Evolutionary conservation across 2,797 vertebrate species (phyloP).

Genomic region (Podarcis lilfordi): DNA sequence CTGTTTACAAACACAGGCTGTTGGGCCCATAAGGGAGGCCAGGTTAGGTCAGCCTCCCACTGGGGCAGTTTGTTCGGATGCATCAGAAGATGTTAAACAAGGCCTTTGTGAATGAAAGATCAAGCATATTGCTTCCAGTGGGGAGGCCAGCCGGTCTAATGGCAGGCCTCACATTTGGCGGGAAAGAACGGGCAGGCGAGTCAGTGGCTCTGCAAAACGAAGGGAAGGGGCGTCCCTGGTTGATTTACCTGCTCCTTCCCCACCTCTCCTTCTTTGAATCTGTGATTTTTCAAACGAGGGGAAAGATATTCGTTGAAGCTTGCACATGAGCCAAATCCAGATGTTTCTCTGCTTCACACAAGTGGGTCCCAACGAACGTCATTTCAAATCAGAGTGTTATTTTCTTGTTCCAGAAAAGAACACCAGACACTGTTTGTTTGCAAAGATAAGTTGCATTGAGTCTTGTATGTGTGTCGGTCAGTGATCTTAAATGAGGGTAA

Average conservation of each 20-base stretch:
- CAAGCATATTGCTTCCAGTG: constrained; percentile 78
- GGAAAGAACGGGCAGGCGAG: constrained; percentile 59
- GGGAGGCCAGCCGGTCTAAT: constrained; percentile 73
- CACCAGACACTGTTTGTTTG: background rate
- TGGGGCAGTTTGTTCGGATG: constrained; percentile 79
- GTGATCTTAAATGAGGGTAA: no score
- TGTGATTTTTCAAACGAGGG: background rate
- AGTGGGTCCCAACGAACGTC: background rate
- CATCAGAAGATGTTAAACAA: constrained; percentile 77
- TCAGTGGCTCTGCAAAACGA: accelerated
- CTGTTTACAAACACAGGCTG: constrained; percentile 86
- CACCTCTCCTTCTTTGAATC: background rate
- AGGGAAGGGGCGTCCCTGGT: accelerated
- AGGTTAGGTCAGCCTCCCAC: constrained; percentile 77
- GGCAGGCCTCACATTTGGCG: constrained; percentile 42
- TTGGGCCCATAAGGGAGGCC: constrained; percentile 70
- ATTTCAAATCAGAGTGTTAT: background rate
- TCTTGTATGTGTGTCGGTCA: no score
- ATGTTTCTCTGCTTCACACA: accelerated
- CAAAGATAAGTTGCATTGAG: no score
- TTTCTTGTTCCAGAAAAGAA: background rate
- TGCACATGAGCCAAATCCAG: background rate
- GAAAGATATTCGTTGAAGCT: background rate
- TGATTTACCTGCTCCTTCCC: accelerated
- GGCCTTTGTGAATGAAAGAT: constrained; percentile 75